phyloP scores from a whole-genome alignment of 2,888 invertebrate species.

The Acanthococcus lagerstroemiae region DNA sequence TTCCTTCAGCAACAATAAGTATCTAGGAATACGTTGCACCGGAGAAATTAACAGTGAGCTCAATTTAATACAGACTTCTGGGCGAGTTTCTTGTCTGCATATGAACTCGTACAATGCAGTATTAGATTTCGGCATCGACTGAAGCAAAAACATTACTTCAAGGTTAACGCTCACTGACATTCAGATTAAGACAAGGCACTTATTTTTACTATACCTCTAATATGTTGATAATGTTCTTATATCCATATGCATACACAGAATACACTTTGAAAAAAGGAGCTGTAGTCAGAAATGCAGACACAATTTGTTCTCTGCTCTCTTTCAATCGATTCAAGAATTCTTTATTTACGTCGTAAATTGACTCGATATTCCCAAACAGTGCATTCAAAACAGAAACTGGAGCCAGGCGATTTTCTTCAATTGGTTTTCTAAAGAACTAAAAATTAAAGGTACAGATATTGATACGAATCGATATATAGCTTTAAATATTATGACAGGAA shows the following conservation, averaged over 20 bases:
- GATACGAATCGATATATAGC: not conserved
- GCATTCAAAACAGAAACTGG: conserved; percentile 46
- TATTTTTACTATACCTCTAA: conserved; percentile 52
- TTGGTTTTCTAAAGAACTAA: conserved; percentile 51
- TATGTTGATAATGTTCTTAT: conserved; percentile 51
- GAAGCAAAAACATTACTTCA: conserved; percentile 10
- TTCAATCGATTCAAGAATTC: conserved; percentile 52
- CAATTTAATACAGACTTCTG: conserved; percentile 59
- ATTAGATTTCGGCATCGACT: conserved; percentile 40
- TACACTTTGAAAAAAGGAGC: conserved; percentile 70
- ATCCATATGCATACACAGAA: conserved; percentile 65
- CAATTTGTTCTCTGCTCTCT: conserved; percentile 49
- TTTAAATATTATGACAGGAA: not conserved
- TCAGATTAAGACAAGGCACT: too few relatives aligned
- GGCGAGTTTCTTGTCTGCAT: conserved; percentile 53
- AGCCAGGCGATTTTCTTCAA: conserved; percentile 47
- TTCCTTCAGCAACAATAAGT: conserved; percentile 60
- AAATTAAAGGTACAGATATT: conserved; percentile 32
- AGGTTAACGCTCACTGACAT: too few relatives aligned
- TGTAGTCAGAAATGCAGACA: conserved; percentile 56
- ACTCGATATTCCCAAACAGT: conserved; percentile 54
- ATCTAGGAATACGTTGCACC: conserved; percentile 67
- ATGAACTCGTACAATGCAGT: conserved; percentile 50
- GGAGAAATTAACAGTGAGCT: conserved; percentile 64
- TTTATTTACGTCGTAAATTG: conserved; percentile 53